Conservation (phyloP, 2,113 vertebrate species). For the Acanthisitta chloris region DNA sequence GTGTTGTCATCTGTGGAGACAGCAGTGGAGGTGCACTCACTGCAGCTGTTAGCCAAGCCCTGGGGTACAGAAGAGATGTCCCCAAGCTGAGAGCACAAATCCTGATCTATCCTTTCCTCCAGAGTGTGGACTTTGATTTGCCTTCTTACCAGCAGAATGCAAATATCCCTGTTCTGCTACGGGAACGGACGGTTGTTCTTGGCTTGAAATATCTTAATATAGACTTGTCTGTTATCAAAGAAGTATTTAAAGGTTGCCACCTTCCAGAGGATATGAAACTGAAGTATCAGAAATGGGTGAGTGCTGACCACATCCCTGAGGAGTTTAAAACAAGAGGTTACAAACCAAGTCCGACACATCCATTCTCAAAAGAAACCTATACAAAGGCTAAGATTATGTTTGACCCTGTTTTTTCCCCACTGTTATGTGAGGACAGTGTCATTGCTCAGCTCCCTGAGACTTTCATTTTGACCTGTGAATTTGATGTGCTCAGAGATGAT, state of each 20-base stretch:
- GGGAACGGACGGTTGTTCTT: slow-evolving; percentile 25
- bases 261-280: slow-evolving; percentile 64
- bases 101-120: slow-evolving; percentile 78
- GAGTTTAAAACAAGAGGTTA: slow-evolving; percentile 61
- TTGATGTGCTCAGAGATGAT: slow-evolving; percentile 81
- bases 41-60: slow-evolving; percentile 72
- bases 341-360: background rate
- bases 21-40: slow-evolving; percentile 73
- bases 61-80: slow-evolving; percentile 70
- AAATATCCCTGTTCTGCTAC: slow-evolving; percentile 71
- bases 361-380: slow-evolving; percentile 53
- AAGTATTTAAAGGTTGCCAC: slow-evolving; percentile 42
- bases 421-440: slow-evolving; percentile 38
- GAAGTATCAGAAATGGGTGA: slow-evolving; percentile 61
- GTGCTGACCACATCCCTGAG: background rate
- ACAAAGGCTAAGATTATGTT: rapidly evolving
- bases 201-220: slow-evolving; percentile 68
- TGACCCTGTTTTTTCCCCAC: background rate
- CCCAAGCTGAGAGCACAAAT: slow-evolving; percentile 77
- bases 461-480: slow-evolving; percentile 68
- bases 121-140: slow-evolving; percentile 59
- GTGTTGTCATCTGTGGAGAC: slow-evolving; percentile 77
- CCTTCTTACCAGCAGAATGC: slow-evolving; percentile 79
- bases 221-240: slow-evolving; percentile 8
- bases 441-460: slow-evolving; percentile 62